Conservation (phyloP, 2,113 vertebrate genomes). For the Hoplias malabaricus region DNA sequence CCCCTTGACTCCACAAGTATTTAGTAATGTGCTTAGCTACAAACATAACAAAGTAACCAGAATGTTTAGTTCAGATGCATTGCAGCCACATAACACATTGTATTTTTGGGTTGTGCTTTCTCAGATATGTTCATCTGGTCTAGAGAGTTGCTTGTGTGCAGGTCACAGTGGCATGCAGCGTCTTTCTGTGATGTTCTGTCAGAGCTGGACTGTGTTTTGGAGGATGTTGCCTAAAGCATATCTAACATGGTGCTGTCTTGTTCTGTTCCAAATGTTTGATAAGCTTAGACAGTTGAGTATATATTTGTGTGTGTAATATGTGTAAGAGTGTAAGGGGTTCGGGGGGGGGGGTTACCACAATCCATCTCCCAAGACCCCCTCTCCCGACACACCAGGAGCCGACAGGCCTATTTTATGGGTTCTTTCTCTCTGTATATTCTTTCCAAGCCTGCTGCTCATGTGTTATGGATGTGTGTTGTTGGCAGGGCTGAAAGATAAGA, state of each 20-base stretch:
- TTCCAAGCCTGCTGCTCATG: not conserved
- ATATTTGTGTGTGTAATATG: not conserved
- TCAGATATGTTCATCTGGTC: not conserved
- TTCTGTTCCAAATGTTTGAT: conserved; percentile 6
- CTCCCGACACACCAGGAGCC: not conserved
- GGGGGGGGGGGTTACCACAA: not conserved
- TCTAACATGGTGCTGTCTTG: not conserved
- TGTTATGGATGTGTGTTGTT: conserved; percentile 25
- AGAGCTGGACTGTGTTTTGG: not conserved
- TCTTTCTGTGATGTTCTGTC: not conserved
- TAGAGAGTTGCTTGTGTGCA: too few relatives aligned
- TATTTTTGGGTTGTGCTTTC: too few relatives aligned
- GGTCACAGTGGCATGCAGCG: not conserved
- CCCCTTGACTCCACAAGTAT: not conserved
- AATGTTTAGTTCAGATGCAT: not conserved
- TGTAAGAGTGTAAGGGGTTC: not conserved
- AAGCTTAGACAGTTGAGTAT: not conserved
- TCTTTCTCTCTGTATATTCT: not conserved
- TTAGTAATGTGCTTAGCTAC: not conserved
- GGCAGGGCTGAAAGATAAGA: conserved; percentile 6
- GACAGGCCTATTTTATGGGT: not conserved
- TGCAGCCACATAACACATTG: too few relatives aligned
- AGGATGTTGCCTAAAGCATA: conserved; percentile 8
- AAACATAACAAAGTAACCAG: not conserved
- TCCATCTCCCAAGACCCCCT: not conserved